A percentile compares a stretch with the other conserved stretches of the same genome.
Conservation (phyloP, 1,140 invertebrate genomes). For the Tetramorium alpestre region DNA sequence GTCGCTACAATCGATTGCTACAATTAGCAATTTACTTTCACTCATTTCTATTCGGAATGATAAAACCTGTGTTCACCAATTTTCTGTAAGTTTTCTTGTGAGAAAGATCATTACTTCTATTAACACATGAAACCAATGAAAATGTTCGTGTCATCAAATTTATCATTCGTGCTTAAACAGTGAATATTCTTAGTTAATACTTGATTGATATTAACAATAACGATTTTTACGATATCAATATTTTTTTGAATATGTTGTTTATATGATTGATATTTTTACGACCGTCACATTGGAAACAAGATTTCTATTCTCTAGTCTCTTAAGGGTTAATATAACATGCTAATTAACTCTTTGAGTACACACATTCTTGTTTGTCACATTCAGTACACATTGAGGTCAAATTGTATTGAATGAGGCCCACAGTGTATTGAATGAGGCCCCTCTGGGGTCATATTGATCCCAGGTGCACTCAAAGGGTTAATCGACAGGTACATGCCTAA, state of each 20-base stretch:
- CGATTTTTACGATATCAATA: not conserved
- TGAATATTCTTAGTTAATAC: not conserved
- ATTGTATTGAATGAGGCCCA: too few species aligned
- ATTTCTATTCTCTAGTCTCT: constrained; percentile 71
- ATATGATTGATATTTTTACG: not conserved
- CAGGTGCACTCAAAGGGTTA: too few species aligned
- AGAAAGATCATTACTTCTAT: not conserved
- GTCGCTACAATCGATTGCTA: not conserved
- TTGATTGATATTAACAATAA: not conserved
- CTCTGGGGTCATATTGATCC: too few species aligned
- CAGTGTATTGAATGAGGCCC: too few species aligned
- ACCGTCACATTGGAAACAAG: not conserved
- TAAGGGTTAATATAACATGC: not conserved
- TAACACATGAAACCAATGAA: not conserved
- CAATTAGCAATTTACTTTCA: not conserved
- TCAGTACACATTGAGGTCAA: too few species aligned
- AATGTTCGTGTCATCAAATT: not conserved
- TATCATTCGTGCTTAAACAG: not conserved
- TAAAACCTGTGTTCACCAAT: not conserved
- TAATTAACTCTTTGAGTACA: too few species aligned
- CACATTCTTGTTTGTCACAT: too few species aligned
- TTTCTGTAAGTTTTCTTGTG: not conserved
- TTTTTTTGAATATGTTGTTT: not conserved
- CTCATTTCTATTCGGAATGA: not conserved
- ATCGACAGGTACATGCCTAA: too few species aligned